Percentiles rank a stretch among this genome's conserved stretches.
Evolutionary conservation across 2,113 vertebrate genomes (phyloP).

Genomic region (Perognathus longimembris): DNA sequence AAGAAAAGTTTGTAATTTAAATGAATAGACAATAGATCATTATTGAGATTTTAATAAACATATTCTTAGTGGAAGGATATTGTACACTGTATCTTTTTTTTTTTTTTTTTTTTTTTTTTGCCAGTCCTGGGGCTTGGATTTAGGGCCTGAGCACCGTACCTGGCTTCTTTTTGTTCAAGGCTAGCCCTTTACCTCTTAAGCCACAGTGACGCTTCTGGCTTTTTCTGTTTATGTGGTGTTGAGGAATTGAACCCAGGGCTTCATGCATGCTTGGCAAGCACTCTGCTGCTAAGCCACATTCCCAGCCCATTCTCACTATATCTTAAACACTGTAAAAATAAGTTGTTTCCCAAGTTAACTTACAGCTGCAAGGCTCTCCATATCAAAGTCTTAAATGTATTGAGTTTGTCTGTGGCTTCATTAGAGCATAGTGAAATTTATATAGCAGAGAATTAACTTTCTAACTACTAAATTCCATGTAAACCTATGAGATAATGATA

Average conservation of each 20-base stretch:
- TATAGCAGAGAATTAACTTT: not conserved
- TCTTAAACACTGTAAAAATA: not conserved
- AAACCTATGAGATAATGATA: not conserved
- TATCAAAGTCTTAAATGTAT: not conserved
- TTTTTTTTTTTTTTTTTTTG: too few species aligned
- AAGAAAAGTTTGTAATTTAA: not conserved
- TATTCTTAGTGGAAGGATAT: not conserved
- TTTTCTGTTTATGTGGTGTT: too few species aligned
- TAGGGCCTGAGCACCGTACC: too few species aligned
- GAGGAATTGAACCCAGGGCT: too few species aligned
- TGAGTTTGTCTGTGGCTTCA: not conserved
- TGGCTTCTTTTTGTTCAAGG: too few species aligned
- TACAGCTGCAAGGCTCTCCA: not conserved
- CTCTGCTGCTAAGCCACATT: too few species aligned
- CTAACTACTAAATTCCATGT: slow-evolving; percentile 10
- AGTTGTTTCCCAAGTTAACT: not conserved
- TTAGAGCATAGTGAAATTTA: slow-evolving; percentile 10
- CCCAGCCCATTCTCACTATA: too few species aligned
- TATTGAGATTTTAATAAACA: not conserved
- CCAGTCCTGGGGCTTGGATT: too few species aligned
- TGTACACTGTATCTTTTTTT: too few species aligned
- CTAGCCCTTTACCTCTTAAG: too few species aligned
- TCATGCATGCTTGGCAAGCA: too few species aligned
- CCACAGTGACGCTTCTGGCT: too few species aligned
- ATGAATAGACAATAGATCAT: not conserved